phyloP scores from a whole-genome alignment of 1,140 invertebrate genomes.

The Plectrocnemia conspersa region DNA sequence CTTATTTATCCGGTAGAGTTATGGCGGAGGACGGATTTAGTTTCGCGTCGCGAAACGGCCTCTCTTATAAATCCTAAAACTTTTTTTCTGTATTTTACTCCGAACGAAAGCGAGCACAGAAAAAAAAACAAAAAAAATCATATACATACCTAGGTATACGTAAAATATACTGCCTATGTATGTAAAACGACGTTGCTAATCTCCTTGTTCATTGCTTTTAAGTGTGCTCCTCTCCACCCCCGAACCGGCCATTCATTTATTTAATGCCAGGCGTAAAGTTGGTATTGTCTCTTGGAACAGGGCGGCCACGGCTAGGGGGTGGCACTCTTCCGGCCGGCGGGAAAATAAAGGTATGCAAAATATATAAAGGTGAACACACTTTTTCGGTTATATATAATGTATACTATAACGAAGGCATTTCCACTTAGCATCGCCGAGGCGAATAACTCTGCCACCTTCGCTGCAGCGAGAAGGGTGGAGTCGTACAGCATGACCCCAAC shows the following conservation, averaged over 20 bases:
- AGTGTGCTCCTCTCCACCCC: slow-evolving; percentile 21
- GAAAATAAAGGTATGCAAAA: slow-evolving; percentile 27
- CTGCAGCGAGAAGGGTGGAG: neutral
- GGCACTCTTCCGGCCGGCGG: slow-evolving; percentile 16
- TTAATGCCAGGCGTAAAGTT: slow-evolving; percentile 29
- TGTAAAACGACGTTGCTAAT: too few relatives aligned
- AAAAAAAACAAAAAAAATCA: too few relatives aligned
- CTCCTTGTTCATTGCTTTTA: slow-evolving; percentile 29
- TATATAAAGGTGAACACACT: slow-evolving; percentile 19
- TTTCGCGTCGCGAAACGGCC: too few relatives aligned
- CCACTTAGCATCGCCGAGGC: slow-evolving; percentile 19
- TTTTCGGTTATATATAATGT: slow-evolving; percentile 20
- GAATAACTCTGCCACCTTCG: slow-evolving; percentile 20
- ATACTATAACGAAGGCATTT: slow-evolving; percentile 26
- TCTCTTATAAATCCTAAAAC: too few relatives aligned
- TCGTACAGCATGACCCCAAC: slow-evolving; percentile 13
- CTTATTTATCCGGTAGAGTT: too few relatives aligned
- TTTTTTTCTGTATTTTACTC: too few relatives aligned
- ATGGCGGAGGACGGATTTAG: too few relatives aligned
- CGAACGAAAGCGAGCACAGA: too few relatives aligned
- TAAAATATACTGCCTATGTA: too few relatives aligned
- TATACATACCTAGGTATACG: too few relatives aligned
- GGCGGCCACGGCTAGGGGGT: neutral
- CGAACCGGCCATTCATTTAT: slow-evolving; percentile 28
- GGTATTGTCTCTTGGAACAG: slow-evolving; percentile 23